Base-by-base conservation (phyloP, 2,888 invertebrate species). In the Hydrotaea diabolus region DNA sequence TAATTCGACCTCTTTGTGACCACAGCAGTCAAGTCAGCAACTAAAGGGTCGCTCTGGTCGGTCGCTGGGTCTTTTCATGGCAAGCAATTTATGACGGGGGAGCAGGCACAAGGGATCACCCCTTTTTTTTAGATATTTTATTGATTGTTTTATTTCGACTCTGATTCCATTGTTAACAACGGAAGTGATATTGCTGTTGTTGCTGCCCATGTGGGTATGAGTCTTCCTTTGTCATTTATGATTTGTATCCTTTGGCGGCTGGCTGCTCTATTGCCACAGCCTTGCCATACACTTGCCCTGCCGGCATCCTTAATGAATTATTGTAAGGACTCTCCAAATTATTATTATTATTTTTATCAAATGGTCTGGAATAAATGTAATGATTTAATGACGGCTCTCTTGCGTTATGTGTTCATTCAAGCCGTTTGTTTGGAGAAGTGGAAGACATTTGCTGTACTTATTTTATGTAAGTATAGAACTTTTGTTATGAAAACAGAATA, bases 1-100 rank as follows among this genome's bases (percentile, higher is more conserved):
- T 85, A 85, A 85, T 80, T 77, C 74, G 79, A 85, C 74, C 85
- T 85, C 82, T 74, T 82, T 85, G 62, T 80, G 85, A 82, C 85
- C 82, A 82, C 21, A 49, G 21, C 55, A 66, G 69, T 69, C 69
- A 69, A 69, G 43, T 69, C 69, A 39, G 46, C 23, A 46, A 46
- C 21, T 46, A 46, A 69, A 46, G 43, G 69, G 43, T 13, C 21
- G 46, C n/a, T 36, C 8, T 11, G 39, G 39, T 7, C 23, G 46
- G 69, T 43, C 66, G 21, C 9, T 43, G 13, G 59, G 43, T 66
- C 46, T 21, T 46, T 69, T 43, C 23, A 46, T 17, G 17, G 19
- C 17, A 23, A 69, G 9, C 69, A 17, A 69, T 69, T 69, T 21
- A 21, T 69, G 39, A 23, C 23, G 21, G 21, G 39, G 21, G 15